Conservation (phyloP, 1,140 invertebrate genomes). For the Lepidurus couesii region DNA sequence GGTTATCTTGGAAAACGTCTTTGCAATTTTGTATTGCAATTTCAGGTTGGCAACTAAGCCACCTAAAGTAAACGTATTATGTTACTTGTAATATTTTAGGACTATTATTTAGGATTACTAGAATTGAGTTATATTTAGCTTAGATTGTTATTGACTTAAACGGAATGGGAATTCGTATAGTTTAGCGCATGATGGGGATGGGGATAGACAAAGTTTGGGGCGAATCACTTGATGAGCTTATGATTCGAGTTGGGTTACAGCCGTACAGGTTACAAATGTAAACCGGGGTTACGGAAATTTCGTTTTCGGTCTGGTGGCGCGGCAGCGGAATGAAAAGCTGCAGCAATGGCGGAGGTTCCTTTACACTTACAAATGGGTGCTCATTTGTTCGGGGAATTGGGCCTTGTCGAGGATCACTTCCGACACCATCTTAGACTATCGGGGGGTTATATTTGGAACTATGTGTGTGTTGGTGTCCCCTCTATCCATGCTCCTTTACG, state of each 20-base stretch:
- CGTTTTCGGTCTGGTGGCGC: slow-evolving; percentile 13
- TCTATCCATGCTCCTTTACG: slow-evolving; percentile 3
- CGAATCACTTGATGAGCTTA: background rate
- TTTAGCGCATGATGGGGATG: too few relatives aligned
- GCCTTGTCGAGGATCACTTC: slow-evolving; percentile 17
- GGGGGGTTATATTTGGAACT: slow-evolving; percentile 3
- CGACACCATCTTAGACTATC: slow-evolving; percentile 15
- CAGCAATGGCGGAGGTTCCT: background rate
- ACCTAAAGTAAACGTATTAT: too few relatives aligned
- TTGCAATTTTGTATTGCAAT: too few relatives aligned
- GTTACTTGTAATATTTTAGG: too few relatives aligned
- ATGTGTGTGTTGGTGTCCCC: background rate
- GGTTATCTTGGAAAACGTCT: too few relatives aligned
- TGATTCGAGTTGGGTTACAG: background rate
- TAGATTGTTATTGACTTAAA: too few relatives aligned
- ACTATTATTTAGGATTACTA: too few relatives aligned
- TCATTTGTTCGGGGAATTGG: slow-evolving; percentile 18
- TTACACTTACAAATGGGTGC: background rate
- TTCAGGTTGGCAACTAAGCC: too few relatives aligned
- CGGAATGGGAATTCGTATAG: too few relatives aligned
- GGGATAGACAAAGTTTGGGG: background rate
- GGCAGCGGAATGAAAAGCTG: background rate
- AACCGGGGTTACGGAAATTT: slow-evolving; percentile 3
- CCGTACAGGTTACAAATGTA: background rate
- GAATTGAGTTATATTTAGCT: too few relatives aligned